These are phyloP conservation scores for Nomada lathburiana DNA, from an alignment of 2,888 invertebrate species.

Conservation along the genomic window DNA sequence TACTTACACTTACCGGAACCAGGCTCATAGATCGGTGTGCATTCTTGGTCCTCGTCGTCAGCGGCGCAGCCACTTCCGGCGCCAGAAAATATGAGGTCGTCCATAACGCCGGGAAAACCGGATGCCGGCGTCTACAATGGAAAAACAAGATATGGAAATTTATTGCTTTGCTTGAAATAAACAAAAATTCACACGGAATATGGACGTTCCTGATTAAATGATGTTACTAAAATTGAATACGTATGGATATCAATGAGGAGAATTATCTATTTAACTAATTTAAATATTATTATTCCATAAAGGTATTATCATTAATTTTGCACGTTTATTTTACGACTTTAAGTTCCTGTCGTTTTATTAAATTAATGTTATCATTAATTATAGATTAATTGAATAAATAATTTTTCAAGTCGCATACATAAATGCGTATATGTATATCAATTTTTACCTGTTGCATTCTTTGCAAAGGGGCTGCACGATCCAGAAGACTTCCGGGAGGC, in stretches of 20 bases:
- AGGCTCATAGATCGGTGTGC: conserved; percentile 92
- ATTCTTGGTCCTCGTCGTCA: conserved; percentile 96
- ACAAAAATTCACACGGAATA: background rate
- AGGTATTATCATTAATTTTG: no score
- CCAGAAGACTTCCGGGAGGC: conserved; percentile 88
- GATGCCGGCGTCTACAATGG: conserved; percentile 91
- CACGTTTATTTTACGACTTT: no score
- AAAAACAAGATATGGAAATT: conserved; percentile 14
- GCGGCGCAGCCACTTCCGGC: conserved; percentile 96
- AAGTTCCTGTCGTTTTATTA: no score
- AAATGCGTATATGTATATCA: no score
- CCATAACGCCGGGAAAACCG: conserved; percentile 91
- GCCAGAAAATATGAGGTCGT: conserved; percentile 96
- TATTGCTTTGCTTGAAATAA: conserved; percentile 3
- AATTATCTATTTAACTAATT: no score
- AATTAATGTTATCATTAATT: background rate
- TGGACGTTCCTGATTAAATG: background rate
- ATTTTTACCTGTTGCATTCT: conserved; percentile 92
- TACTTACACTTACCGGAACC: conserved; percentile 88
- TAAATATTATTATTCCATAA: no score
- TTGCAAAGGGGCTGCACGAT: conserved; percentile 90
- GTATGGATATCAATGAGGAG: no score
- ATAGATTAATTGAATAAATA: no score
- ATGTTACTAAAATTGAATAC: no score
- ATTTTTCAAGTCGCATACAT: no score